Base-by-base conservation (phyloP, 2,797 vertebrate genomes). In the Thunnus albacares region DNA sequence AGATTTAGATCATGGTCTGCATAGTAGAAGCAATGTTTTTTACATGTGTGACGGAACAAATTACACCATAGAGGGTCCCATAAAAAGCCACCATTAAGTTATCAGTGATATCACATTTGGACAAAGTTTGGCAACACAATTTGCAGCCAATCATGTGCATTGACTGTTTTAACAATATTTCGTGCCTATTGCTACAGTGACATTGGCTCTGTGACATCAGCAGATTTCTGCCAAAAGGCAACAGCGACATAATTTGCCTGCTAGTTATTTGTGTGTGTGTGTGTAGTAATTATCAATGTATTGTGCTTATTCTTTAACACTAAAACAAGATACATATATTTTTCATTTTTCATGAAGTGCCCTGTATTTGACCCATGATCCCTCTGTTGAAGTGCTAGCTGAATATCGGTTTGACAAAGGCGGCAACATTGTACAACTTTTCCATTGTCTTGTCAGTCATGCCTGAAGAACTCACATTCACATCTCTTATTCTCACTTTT, bases 371-470 rank as follows among this genome's bases (percentile, higher is more conserved):
- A 90, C 81, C 81, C 52, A 82, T 61, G 83, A 85, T 73, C 26
- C 71, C 41, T 24, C 66, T 76, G 66, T 86, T 80, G 83, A 43
- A 83, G 63, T 22, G 55, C 55, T 52, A 57, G 69, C 76, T 26
- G 60, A 92, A 75, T 47, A 55, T 22, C 55, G 69, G 38, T 67
- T 81, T 72, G 66, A 89, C 89, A 90, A 90, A 90, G 84, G 85
- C 79, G 3, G 66, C 64, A 22, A 69, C 60, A 70, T 69, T 68
- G 89, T 91, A 84, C 93, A 93, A 95, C 90, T 92, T 94, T 82
- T 77, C 93, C 90, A 95, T 95, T 95, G 93, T 96, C 94, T 94
- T 94, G 93, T 95, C 93, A 94, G 90, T 95, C 93, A 92, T 85
- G 92, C 89, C 84, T 79, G 85, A 81, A 85, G 88, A 95, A 92